These are phyloP conservation scores for Athalia circularis DNA, from an alignment of 2,888 invertebrate genomes.

Conservation along the genomic window DNA sequence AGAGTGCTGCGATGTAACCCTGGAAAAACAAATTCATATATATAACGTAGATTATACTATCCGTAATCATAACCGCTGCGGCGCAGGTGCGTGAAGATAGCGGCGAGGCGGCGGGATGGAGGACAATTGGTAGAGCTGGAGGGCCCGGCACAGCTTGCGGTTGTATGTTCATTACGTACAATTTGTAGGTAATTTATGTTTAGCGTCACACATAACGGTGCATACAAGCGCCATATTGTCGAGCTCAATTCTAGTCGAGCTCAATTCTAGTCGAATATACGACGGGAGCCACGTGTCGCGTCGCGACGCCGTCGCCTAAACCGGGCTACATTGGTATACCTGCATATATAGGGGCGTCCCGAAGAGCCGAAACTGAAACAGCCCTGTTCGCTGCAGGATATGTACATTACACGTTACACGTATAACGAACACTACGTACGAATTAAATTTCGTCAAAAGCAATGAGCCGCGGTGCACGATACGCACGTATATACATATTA, in stretches of 20 bases:
- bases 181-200: conserved; percentile 8
- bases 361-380: not conserved
- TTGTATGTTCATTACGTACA: not conserved
- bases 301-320: not conserved
- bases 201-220: conserved; percentile 5
- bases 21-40: too few species aligned
- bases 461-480: not conserved
- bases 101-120: too few species aligned
- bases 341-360: not conserved
- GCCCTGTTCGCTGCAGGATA: too few species aligned
- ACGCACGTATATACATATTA: not conserved
- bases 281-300: conserved; percentile 29
- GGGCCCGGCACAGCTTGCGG: too few species aligned
- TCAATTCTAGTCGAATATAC: conserved; percentile 27
- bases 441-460: too few species aligned
- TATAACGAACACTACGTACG: too few species aligned
- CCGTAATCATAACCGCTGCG: too few species aligned
- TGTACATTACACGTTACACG: too few species aligned
- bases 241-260: conserved; percentile 6
- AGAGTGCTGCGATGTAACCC: too few species aligned
- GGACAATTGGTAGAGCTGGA: too few species aligned
- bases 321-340: not conserved
- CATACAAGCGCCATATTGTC: conserved; percentile 9
- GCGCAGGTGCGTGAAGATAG: too few species aligned
- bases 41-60: too few species aligned